Evolutionary conservation across 1,140 invertebrate genomes (phyloP), one percentile per base, ranked within the genome.

Genomic region (Gryllus bimaculatus): DNA sequence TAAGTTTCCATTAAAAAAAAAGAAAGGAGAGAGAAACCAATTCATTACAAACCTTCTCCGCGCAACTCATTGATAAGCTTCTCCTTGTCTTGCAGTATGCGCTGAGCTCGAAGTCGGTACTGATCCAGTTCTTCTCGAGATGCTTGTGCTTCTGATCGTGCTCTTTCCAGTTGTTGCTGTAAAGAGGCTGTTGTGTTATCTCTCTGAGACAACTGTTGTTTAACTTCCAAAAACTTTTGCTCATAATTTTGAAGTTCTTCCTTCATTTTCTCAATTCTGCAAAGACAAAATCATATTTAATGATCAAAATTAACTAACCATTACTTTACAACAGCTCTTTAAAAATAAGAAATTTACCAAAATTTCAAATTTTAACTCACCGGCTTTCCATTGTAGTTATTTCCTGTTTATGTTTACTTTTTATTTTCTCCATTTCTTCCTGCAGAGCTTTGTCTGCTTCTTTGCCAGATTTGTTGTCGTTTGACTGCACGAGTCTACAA

Each of bases 31-130:
- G n/a, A n/a, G n/a, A n/a, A n/a, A n/a, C n/a, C n/a, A n/a, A 39
- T 2, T 39, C 26, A 39, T 39, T 39, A 39, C 48, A 48, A 18
- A 79, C 79, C 79, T 54, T 79, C 74, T 12, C 79, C 88, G 81
- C 89, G 90, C 15, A 94, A 84, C 83, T 90, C 90, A 15, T 88
- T 83, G 80, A 95, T 94, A 18, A 94, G 84, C 81, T 91, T 89
- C 81, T 95, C 93, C 85, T 95, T 95, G 80, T 93, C 91, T 84
- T 93, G 89, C 21, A 96, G 85, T 79, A 93, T 94, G 82, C 90
- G 90, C 78, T 93, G 88, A 8, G 94, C 94, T 82, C 91, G 88
- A 8, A 86, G 86, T 84, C 91, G 91, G 84, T 95, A 94, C 80
- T 92, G 91, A 81, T 90, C 88, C 77, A 92, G 86, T 83, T 93